phyloP scores from a whole-genome alignment of 2,113 vertebrate genomes.

The Podarcis raffonei region DNA sequence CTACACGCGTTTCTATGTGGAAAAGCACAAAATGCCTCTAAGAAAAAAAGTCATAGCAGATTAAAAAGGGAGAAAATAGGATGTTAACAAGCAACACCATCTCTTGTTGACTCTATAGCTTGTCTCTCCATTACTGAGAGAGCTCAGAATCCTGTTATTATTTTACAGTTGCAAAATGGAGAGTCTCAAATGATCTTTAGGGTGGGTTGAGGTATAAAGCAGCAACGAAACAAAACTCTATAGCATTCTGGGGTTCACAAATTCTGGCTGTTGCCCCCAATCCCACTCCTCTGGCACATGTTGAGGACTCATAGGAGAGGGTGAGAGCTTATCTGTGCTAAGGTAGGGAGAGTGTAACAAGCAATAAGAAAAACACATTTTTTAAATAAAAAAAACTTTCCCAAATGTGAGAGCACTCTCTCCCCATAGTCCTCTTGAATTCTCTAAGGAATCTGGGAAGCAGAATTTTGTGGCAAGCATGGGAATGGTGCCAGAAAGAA shows the following conservation, averaged over 20 bases:
- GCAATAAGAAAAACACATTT: not conserved
- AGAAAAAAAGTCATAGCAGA: not conserved
- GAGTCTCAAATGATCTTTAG: slow-evolving; percentile 40
- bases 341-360: not conserved
- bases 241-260: not conserved
- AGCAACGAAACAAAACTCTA: not conserved
- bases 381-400: not conserved
- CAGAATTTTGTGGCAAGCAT: not conserved
- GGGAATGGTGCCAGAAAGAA: no score
- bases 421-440: not conserved
- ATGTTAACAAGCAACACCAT: not conserved
- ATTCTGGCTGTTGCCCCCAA: not conserved
- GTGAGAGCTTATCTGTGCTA: not conserved
- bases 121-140: not conserved
- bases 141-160: slow-evolving; percentile 16
- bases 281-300: not conserved
- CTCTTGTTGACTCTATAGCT: not conserved
- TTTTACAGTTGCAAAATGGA: slow-evolving; percentile 38
- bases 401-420: no score
- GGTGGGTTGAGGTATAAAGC: slow-evolving; percentile 3
- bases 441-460: not conserved
- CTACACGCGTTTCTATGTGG: not conserved
- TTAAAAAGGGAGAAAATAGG: not conserved
- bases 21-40: not conserved
- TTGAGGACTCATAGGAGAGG: not conserved